Percentiles rank a stretch among this genome's conserved stretches.
Conservation (phyloP, 2,888 invertebrate genomes). For the Dione vanillae region DNA sequence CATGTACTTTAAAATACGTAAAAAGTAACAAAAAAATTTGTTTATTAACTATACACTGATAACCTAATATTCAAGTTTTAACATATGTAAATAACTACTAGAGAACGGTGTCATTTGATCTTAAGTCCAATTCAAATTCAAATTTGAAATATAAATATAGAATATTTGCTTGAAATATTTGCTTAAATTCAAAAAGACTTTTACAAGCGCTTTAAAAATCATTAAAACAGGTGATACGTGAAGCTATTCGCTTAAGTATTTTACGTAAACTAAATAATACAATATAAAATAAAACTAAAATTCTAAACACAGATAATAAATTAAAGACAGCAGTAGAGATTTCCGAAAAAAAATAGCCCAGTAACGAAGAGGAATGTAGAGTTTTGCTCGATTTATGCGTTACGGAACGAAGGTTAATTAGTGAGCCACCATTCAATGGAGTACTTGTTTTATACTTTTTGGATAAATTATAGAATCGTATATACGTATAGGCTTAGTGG, state of each 20-base stretch:
- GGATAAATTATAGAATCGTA: neutral
- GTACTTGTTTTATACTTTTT: slow-evolving; percentile 43
- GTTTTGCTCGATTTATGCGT: slow-evolving; percentile 68
- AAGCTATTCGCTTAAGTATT: neutral
- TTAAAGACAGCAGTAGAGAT: slow-evolving; percentile 23
- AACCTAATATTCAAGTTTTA: no score
- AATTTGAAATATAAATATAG: no score
- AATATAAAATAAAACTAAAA: slow-evolving; percentile 13
- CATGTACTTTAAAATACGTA: no score
- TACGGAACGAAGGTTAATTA: slow-evolving; percentile 74
- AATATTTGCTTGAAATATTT: no score
- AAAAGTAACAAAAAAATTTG: no score
- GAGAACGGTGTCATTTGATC: no score
- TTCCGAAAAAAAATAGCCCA: slow-evolving; percentile 39
- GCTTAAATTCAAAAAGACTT: no score
- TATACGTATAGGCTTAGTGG: neutral
- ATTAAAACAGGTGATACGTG: no score
- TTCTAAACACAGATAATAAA: slow-evolving; percentile 19
- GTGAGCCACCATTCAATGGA: slow-evolving; percentile 56
- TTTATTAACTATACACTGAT: no score
- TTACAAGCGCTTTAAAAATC: no score
- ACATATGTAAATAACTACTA: no score
- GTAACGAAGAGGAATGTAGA: slow-evolving; percentile 65
- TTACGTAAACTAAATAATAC: neutral
- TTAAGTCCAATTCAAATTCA: no score